Evolutionary conservation across 2,113 vertebrate genomes (phyloP).

Genomic region (Tinamus guttatus): DNA sequence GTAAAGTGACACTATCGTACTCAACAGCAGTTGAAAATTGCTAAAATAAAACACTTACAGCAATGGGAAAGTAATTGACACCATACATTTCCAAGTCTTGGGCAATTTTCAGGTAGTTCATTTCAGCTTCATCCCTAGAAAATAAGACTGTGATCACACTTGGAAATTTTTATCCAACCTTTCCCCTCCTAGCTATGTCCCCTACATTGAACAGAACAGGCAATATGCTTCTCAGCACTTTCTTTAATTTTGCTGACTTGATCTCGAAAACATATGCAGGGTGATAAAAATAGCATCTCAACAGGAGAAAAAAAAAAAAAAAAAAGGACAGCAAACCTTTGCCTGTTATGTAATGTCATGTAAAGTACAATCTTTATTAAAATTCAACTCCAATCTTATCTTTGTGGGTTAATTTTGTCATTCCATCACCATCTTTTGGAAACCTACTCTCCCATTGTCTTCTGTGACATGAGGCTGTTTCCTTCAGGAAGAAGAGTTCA

Average conservation of each 20-base stretch:
- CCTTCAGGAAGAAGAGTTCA: not conserved
- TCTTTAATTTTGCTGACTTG: not conserved
- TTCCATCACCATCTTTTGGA: not conserved
- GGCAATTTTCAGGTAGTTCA: slow-evolving; percentile 94
- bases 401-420: not conserved
- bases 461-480: not conserved
- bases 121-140: slow-evolving; percentile 91
- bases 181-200: not conserved
- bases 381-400: slow-evolving; percentile 3
- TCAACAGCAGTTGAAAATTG: not conserved
- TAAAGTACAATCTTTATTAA: not conserved
- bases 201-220: not conserved
- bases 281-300: not conserved
- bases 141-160: not conserved
- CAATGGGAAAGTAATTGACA: slow-evolving; percentile 91
- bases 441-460: not conserved
- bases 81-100: slow-evolving; percentile 96
- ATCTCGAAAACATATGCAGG: not conserved
- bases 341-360: not conserved
- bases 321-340: not conserved
- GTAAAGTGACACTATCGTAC: not conserved
- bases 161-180: not conserved
- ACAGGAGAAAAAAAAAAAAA: not conserved
- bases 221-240: not conserved
- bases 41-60: slow-evolving; percentile 79